Conservation (phyloP, 2,888 invertebrate genomes). For the Agriopis marginaria region DNA sequence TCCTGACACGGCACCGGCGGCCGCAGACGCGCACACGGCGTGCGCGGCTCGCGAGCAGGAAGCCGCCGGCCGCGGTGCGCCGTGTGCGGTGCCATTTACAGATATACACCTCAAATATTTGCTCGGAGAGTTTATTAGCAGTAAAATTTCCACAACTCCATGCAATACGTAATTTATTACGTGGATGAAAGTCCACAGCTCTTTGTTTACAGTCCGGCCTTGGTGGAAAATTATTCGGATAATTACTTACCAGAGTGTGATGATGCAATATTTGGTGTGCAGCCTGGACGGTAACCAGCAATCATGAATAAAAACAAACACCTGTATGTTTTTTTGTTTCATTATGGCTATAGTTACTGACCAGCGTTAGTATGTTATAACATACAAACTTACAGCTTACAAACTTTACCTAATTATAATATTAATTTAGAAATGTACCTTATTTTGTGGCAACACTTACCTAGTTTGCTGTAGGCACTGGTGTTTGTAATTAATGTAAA, state of each 20-base stretch:
- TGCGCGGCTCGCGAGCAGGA: background rate
- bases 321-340: too few relatives aligned
- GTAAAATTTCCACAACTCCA: conserved; percentile 28
- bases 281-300: too few relatives aligned
- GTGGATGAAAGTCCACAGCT: conserved; percentile 13
- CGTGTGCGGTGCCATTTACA: conserved; percentile 24
- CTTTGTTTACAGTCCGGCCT: conserved; percentile 12
- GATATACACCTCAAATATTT: conserved; percentile 35
- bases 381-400: too few relatives aligned
- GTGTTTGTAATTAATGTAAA: too few relatives aligned
- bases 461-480: too few relatives aligned
- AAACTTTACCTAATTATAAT: too few relatives aligned
- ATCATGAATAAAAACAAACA: too few relatives aligned
- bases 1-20: background rate
- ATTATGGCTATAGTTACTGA: too few relatives aligned
- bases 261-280: background rate
- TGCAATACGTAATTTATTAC: conserved; percentile 18
- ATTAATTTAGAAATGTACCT: too few relatives aligned
- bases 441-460: too few relatives aligned
- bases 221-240: conserved; percentile 2
- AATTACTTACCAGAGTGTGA: background rate
- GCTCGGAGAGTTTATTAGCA: conserved; percentile 17
- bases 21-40: background rate
- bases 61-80: background rate
- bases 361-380: too few relatives aligned